Evolutionary conservation across 2,797 vertebrate species (phyloP), one percentile per base, ranked within the genome.

Genomic region (Leptodactylus fallax): DNA sequence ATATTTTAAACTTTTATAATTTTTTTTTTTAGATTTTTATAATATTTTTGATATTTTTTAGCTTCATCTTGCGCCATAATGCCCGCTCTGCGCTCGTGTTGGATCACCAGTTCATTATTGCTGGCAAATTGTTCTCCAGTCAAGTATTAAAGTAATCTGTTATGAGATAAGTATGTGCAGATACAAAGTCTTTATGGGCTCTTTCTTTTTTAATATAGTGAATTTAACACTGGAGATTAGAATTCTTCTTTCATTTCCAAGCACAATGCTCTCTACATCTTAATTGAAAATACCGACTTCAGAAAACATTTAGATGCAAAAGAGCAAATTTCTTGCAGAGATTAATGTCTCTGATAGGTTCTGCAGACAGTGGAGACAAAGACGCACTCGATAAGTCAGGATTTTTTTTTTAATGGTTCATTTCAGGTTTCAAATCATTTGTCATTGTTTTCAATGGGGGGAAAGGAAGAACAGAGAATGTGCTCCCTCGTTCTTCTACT

Each of bases 201-300:
- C 58, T 27, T 81, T 81, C 51, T 79, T 51, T 80, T 72, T 81
- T 74, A 27, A 53, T 81, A 74, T 45, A 74, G 23, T 61, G 65
- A 76, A 81, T 63, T 58, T 80, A 88, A 80, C 36, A 74, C 21
- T 74, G 45, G 11, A 56, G 63, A 88, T 65, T 53, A 85, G 56
- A 36, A 71, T 51, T 72, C 76, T 7, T 49, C 71, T 81, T 74
- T 88, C 60, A 81, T 76, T 85, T 51, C 51, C n/a, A 21, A 61
- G 55, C 36, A 74, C n/a, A 81, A 88, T 81, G 69, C 72, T 88
- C 56, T 76, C 65, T 81, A 63, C 79, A 67, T 71, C 69, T 56
- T 85, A 81, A 85, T 89, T 85, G 87, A 85, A 72, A 76, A 85
- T 77, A 25, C 67, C 51, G 83, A 81, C 69, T 89, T 81, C 79